Percentiles rank a stretch among this genome's conserved stretches.
Evolutionary conservation across 2,888 invertebrate species (phyloP).

Genomic region (Philereme transversata): DNA sequence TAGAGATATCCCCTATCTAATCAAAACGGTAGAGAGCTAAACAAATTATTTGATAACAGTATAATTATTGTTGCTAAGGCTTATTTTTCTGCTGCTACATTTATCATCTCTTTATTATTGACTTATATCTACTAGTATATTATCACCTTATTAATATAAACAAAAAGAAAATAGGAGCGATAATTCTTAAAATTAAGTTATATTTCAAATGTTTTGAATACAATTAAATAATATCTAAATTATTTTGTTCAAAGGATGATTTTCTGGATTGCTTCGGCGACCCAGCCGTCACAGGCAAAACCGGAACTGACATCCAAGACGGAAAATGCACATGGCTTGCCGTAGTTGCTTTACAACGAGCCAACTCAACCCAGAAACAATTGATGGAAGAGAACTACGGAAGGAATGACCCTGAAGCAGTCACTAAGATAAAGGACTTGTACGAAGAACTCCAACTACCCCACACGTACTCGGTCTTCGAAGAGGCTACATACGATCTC

Average conservation of each 20-base stretch:
- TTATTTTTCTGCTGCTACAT: no score
- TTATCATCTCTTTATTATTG: no score
- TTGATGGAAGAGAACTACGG: slow-evolving; percentile 92
- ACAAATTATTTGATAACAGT: background rate
- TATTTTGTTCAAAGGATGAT: slow-evolving; percentile 87
- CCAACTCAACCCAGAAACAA: slow-evolving; percentile 87
- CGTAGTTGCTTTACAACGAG: slow-evolving; percentile 93
- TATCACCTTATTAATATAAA: no score
- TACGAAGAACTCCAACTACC: slow-evolving; percentile 91
- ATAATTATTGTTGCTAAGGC: background rate
- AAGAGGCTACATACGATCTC: slow-evolving; percentile 92
- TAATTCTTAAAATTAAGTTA: no score
- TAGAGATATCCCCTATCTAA: background rate
- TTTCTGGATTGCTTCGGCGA: slow-evolving; percentile 96
- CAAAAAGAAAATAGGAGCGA: no score
- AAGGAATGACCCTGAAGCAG: slow-evolving; percentile 85
- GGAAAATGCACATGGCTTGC: slow-evolving; percentile 98
- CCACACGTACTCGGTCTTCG: slow-evolving; percentile 90
- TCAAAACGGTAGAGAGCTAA: background rate
- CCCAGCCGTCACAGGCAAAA: slow-evolving; percentile 93
- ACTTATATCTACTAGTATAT: no score
- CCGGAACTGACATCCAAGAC: slow-evolving; percentile 95
- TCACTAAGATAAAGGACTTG: slow-evolving; percentile 88
- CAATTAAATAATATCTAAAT: slow-evolving; percentile 3
- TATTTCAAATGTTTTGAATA: no score